Percentiles rank a stretch among this genome's conserved stretches.
Conservation (phyloP, 2,888 invertebrate genomes). For the Theodoxus fluviatilis region DNA sequence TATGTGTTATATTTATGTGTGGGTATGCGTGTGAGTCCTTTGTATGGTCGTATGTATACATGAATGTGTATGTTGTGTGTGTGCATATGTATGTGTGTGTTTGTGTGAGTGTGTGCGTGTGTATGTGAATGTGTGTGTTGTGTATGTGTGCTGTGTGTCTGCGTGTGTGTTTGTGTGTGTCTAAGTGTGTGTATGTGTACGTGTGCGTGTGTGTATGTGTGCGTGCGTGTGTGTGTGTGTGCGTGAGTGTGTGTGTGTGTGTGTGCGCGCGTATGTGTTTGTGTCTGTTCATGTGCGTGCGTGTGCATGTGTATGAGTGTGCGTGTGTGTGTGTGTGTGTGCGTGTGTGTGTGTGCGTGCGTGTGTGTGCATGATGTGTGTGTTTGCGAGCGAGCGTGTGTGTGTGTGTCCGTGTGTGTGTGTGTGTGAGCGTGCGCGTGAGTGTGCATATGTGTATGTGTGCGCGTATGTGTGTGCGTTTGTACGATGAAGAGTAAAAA, state of each 20-base stretch:
- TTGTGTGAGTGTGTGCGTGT: neutral
- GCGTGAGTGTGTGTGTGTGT: slow-evolving; percentile 1
- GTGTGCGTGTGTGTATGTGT: neutral
- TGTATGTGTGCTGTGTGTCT: neutral
- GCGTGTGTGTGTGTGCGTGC: neutral
- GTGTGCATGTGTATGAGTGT: neutral
- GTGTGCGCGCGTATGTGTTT: neutral
- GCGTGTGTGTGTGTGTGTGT: neutral
- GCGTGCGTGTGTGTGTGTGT: neutral
- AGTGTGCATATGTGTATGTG: no score
- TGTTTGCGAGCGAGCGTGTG: neutral
- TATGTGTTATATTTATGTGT: neutral
- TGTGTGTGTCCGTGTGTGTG: no score
- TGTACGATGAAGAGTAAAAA: no score
- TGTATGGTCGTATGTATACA: no score
- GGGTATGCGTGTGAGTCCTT: neutral
- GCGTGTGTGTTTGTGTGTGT: slow-evolving; percentile 1
- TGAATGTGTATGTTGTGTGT: neutral
- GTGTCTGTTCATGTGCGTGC: slow-evolving; percentile 1
- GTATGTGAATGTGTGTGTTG: neutral
- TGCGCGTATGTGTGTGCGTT: no score
- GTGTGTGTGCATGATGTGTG: neutral
- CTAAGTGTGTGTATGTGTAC: neutral
- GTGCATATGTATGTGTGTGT: neutral
- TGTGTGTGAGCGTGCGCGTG: no score